A percentile compares a stretch with the other conserved stretches of the same genome.
These are phyloP conservation scores for Callorhinus ursinus DNA, from an alignment of 2,113 vertebrate genomes.

Conservation along the genomic window DNA sequence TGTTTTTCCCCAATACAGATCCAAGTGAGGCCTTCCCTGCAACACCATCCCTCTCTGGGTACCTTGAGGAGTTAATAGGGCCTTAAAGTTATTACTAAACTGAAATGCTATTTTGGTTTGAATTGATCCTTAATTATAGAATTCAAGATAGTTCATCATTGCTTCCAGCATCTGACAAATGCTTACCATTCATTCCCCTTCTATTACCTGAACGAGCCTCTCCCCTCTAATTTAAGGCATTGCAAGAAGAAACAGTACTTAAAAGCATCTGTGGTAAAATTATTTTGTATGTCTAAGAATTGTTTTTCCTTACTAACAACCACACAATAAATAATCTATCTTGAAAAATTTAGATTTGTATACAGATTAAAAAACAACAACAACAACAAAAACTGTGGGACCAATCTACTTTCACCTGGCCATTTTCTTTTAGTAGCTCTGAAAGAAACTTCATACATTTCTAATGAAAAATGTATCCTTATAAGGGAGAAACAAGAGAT, in stretches of 20 bases:
- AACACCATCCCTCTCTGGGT: background rate
- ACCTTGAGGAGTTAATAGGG: background rate
- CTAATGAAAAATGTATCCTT: background rate
- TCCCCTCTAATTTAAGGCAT: background rate
- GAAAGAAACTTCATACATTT: background rate
- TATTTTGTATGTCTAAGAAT: background rate
- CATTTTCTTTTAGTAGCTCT: background rate
- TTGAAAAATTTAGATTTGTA: background rate
- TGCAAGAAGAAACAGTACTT: background rate
- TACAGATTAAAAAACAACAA: background rate
- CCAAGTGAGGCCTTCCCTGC: background rate
- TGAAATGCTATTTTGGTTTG: background rate
- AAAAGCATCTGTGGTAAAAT: slow-evolving; percentile 2
- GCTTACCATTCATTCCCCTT: background rate
- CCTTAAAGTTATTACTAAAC: background rate
- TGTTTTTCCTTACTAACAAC: background rate
- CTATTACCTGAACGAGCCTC: background rate
- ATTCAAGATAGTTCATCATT: background rate
- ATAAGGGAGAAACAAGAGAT: background rate
- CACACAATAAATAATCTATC: background rate
- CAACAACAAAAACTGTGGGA: background rate
- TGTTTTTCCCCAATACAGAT: background rate
- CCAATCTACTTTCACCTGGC: background rate
- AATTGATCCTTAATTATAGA: background rate
- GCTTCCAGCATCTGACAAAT: background rate